phyloP scores from a whole-genome alignment of 2,888 invertebrate genomes.

The Drosophila atripex region DNA sequence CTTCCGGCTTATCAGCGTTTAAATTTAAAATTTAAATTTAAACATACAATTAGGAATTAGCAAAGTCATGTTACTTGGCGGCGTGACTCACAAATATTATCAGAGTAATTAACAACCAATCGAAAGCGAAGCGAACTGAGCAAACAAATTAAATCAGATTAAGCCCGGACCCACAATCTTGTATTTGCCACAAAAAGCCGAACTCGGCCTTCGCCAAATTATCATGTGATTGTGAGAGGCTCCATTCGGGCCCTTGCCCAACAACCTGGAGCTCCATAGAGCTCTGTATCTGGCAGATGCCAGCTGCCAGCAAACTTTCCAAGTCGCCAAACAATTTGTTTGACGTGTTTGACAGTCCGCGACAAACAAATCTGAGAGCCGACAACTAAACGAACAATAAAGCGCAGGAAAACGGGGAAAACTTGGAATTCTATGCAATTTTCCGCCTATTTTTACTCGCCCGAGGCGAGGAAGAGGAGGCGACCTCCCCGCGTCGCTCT shows the following conservation, averaged over 20 bases:
- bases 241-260: neutral
- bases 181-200: conserved; percentile 18
- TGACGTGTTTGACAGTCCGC: neutral
- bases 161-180: conserved; percentile 11
- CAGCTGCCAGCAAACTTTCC: neutral
- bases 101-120: conserved; percentile 26
- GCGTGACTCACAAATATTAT: neutral
- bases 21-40: neutral
- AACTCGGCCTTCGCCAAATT: conserved; percentile 26
- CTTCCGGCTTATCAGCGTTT: neutral
- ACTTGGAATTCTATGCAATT: conserved; percentile 51
- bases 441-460: conserved; percentile 58
- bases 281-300: too few species aligned
- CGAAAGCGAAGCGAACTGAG: conserved; percentile 11
- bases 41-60: neutral
- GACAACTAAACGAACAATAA: too few species aligned
- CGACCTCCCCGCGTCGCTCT: conserved; percentile 1
- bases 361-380: conserved; percentile 5
- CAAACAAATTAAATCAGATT: conserved; percentile 31
- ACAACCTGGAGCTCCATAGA: neutral
- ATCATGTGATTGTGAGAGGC: conserved; percentile 34
- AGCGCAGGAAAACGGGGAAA: conserved; percentile 21
- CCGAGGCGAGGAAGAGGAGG: neutral
- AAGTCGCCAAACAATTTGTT: conserved; percentile 11
- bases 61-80: neutral